These are phyloP conservation scores for Bufotes viridis DNA, from an alignment of 2,797 vertebrate species.

Conservation along the genomic window DNA sequence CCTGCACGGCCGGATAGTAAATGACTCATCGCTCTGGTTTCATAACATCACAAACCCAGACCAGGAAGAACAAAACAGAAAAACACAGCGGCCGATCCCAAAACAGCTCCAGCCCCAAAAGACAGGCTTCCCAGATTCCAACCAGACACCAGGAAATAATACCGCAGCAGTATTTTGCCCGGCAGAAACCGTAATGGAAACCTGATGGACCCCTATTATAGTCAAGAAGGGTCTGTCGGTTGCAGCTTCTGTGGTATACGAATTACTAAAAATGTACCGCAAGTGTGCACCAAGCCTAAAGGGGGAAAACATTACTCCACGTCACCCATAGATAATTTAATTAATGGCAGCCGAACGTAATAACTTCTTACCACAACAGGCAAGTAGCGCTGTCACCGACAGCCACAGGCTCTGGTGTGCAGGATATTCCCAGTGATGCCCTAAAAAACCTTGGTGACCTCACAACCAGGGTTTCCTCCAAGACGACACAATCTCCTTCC, in stretches of 20 bases:
- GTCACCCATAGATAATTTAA: neutral
- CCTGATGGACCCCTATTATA: no score
- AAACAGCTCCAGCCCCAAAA: neutral
- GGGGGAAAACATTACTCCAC: neutral
- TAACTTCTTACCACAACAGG: neutral
- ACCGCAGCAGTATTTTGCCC: no score
- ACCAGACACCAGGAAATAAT: no score
- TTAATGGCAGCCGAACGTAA: neutral
- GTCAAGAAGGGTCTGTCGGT: no score
- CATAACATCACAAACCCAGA: neutral
- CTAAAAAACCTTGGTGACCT: neutral
- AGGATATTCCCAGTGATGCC: neutral
- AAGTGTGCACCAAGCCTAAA: no score
- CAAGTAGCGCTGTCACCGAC: neutral
- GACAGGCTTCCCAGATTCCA: no score
- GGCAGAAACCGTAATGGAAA: no score
- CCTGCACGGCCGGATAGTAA: neutral
- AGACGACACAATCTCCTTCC: neutral
- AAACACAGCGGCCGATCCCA: neutral
- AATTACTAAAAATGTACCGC: no score
- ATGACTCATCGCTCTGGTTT: conserved; percentile 14
- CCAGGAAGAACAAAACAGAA: neutral
- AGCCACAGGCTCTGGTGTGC: neutral
- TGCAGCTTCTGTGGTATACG: no score
- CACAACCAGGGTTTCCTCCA: neutral